These are phyloP conservation scores for Scolopax bukidnonensis DNA, from an alignment of 2,797 vertebrate genomes.

Conservation along the genomic window DNA sequence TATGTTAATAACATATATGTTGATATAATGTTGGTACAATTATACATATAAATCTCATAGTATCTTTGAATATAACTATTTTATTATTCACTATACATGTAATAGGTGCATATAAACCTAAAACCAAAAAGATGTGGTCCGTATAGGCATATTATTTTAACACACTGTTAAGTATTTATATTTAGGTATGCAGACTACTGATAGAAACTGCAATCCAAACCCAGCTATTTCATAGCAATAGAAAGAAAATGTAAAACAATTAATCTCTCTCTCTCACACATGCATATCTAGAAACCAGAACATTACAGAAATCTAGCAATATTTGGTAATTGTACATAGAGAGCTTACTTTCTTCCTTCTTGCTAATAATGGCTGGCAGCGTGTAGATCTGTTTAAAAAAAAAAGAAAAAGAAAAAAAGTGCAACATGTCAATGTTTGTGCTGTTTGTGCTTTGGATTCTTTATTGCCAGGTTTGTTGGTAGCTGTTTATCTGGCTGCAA, in stretches of 20 bases:
- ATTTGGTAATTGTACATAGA: not conserved
- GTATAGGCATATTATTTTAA: not conserved
- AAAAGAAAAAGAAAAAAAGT: not conserved
- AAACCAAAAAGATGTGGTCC: not conserved
- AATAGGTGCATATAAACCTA: not conserved
- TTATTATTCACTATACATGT: not conserved
- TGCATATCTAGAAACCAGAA: not conserved
- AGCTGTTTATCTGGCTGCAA: not conserved
- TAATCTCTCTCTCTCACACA: not conserved
- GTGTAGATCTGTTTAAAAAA: constrained; percentile 89
- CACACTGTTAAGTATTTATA: not conserved
- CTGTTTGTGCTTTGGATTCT: not conserved
- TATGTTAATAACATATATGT: not conserved
- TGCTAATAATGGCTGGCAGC: constrained; percentile 94
- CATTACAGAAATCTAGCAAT: not conserved
- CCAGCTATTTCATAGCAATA: not conserved
- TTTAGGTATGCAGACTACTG: not conserved
- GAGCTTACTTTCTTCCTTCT: constrained; percentile 98
- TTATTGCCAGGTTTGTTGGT: not conserved
- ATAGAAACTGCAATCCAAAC: not conserved
- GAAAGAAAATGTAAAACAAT: not conserved
- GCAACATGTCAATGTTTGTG: not conserved
- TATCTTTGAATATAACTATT: not conserved
- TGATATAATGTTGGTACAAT: not conserved
- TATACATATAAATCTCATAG: not conserved